phyloP scores from a whole-genome alignment of 2,888 invertebrate genomes.

The Chrysolina oricalcia region DNA sequence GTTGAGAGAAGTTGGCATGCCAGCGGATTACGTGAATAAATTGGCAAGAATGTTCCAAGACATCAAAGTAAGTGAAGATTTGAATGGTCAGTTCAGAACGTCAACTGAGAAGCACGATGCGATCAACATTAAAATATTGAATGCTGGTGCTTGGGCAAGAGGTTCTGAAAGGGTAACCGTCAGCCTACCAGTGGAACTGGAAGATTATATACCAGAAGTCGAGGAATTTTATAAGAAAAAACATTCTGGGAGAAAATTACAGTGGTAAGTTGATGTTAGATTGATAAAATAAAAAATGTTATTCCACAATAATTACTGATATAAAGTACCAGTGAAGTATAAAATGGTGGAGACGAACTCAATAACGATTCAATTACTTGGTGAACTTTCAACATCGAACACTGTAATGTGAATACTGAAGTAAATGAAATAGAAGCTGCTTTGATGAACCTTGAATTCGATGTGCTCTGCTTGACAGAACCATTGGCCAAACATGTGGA shows the following conservation, averaged over 20 bases:
- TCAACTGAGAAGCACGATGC: slow-evolving; percentile 88
- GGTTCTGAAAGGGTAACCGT: slow-evolving; percentile 96
- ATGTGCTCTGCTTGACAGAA: too few relatives aligned
- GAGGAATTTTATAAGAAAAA: slow-evolving; percentile 99
- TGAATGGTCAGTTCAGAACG: slow-evolving; percentile 87
- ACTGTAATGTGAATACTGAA: too few relatives aligned
- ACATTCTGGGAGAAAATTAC: slow-evolving; percentile 96
- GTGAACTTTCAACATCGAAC: too few relatives aligned
- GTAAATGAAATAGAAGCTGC: too few relatives aligned
- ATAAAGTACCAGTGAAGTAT: too few relatives aligned
- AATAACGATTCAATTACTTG: too few relatives aligned
- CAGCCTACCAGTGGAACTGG: slow-evolving; percentile 96
- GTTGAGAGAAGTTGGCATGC: slow-evolving; percentile 98
- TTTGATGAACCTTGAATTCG: too few relatives aligned
- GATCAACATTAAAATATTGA: slow-evolving; percentile 98
- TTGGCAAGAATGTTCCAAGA: slow-evolving; percentile 98
- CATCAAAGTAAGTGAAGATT: slow-evolving; percentile 97
- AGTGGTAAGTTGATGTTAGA: slow-evolving; percentile 80
- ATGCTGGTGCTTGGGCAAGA: slow-evolving; percentile 95
- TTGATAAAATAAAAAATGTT: too few relatives aligned
- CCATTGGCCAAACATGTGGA: too few relatives aligned
- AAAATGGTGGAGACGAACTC: too few relatives aligned
- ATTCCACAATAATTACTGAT: too few relatives aligned
- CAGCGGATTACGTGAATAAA: slow-evolving; percentile 99
- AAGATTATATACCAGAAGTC: slow-evolving; percentile 99